phyloP scores from a whole-genome alignment of 2,113 vertebrate species.

The Oreochromis spilurus region DNA sequence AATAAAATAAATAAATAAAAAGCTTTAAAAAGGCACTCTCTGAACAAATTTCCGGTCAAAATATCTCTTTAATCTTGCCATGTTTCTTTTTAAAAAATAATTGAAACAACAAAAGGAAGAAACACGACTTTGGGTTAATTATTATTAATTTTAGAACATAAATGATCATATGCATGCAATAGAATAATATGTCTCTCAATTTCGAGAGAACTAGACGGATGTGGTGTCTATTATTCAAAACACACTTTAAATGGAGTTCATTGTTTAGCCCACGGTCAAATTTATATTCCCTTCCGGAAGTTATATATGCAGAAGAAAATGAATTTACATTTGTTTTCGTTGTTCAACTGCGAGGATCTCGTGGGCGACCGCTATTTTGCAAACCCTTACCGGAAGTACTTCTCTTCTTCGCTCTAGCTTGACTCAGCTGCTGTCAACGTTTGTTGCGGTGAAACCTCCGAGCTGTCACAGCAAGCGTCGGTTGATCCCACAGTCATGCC shows the following conservation, averaged over 20 bases:
- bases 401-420: neutral
- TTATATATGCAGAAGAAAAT: neutral
- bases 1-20: neutral
- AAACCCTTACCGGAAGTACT: neutral
- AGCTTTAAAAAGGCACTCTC: neutral
- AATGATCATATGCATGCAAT: neutral
- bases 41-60: neutral
- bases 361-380: neutral
- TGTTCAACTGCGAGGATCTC: neutral
- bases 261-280: neutral
- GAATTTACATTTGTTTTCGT: neutral
- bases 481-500: neutral
- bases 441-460: neutral
- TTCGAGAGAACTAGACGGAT: neutral
- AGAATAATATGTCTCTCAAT: neutral
- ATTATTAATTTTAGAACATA: neutral
- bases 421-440: neutral
- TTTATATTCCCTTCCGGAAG: neutral
- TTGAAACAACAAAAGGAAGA: neutral
- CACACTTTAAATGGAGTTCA: neutral
- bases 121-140: neutral
- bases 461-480: neutral
- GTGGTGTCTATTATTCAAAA: neutral
- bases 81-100: neutral
- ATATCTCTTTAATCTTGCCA: neutral